Evolutionary conservation across 2,888 invertebrate genomes (phyloP), one percentile per base, ranked within the genome.

Genomic region (Caenorhabditis uteleia): DNA sequence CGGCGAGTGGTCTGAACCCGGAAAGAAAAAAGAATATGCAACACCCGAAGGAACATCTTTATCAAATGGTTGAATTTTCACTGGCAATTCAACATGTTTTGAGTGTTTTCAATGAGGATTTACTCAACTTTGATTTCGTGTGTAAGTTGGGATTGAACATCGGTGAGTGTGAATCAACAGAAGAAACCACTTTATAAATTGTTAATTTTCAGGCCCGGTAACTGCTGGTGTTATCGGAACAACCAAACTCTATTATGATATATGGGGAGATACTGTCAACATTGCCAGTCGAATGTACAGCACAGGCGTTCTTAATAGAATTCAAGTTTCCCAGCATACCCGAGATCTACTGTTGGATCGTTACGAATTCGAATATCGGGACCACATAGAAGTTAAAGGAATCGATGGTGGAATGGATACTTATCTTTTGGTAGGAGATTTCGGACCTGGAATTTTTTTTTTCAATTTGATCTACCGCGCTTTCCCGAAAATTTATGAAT

Each of bases 221-320:
- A 95, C 95, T 0, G 94, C 95, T 21, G 77, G 75, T 1, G 88
- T 97, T 2, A 95, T 97, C 50, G 95, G 95, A 0, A 94, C 94
- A 7, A 91, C 91, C 1, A 97, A 95, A 83, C 86, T 97, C 61
- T 92, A 93, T 84, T 97, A 95, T 80, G 95, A 95, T 84, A 95
- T 95, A 77, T 97, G 95, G 95, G 95, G 95, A 0, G 95, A 97
- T 84, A 93, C 95, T 0, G 95, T 97, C 34, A 97, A 97, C 84
- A 93, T 95, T 57, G 93, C 95, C 0, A 92, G 92, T 7, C 87
- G 95, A 50, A 97, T 97, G 97, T 95, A 97, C 84, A 92, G 93
- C 0, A 95, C 95, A 0, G 95, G 95, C 0, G 89, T 94, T 10
- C 88, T 90, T 3, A 91, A 92, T 58, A 87, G 90, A 45, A 91